Percentiles rank a stretch among this genome's conserved stretches.
Evolutionary conservation across 2,888 invertebrate species (phyloP).

Genomic region (Resseliella maxima): DNA sequence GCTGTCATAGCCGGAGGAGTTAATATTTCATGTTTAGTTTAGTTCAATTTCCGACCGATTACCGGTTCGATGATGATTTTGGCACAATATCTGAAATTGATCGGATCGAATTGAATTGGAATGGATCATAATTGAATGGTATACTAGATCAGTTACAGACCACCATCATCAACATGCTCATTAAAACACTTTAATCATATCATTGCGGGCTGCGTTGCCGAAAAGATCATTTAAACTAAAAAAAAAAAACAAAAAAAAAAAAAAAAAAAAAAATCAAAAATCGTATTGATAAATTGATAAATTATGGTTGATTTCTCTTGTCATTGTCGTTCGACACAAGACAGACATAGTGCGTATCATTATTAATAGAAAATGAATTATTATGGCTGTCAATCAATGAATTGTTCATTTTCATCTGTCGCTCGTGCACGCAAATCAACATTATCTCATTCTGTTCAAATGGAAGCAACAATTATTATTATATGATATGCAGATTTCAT

Average conservation of each 20-base stretch:
- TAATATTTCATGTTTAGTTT: background rate
- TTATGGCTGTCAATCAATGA: constrained; percentile 23
- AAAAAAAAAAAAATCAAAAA: too few relatives aligned
- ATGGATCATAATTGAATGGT: too few relatives aligned
- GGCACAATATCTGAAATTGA: background rate
- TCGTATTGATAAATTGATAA: background rate
- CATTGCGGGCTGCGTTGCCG: too few relatives aligned
- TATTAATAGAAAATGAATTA: constrained; percentile 2
- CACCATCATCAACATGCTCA: background rate
- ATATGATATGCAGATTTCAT: background rate
- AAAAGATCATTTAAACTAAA: too few relatives aligned
- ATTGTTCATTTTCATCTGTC: background rate
- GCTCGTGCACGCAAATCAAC: background rate
- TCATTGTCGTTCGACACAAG: background rate
- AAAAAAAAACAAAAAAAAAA: too few relatives aligned
- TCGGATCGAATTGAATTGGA: too few relatives aligned
- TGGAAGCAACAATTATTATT: too few relatives aligned
- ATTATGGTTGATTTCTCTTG: constrained; percentile 31
- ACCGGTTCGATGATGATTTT: too few relatives aligned
- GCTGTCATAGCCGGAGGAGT: background rate
- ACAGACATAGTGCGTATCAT: background rate
- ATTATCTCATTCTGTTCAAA: background rate
- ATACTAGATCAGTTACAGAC: background rate
- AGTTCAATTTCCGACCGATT: background rate
- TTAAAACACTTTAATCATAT: background rate